Evolutionary conservation across 2,797 vertebrate genomes (phyloP).

Genomic region (Amphiprion clarkii): DNA sequence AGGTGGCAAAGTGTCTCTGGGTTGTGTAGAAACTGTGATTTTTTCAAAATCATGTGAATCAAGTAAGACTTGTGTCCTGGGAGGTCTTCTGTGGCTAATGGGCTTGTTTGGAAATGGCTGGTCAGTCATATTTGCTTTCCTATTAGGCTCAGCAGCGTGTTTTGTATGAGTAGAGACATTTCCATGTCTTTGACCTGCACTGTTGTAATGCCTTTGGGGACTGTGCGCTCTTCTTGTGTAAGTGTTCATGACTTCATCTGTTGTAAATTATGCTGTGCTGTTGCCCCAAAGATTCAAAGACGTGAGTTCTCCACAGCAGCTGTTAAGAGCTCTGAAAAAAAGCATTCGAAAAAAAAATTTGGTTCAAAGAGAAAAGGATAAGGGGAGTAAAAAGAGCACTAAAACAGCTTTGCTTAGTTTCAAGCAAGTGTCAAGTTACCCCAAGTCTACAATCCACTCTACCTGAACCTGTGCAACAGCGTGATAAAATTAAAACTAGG

Average conservation of each 20-base stretch:
- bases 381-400: no score
- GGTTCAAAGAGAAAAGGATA: no score
- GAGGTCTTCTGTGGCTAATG: constrained; percentile 77
- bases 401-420: no score
- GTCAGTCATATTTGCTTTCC: constrained; percentile 75
- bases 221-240: constrained; percentile 20
- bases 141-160: constrained; percentile 51
- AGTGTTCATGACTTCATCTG: constrained; percentile 64
- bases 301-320: neutral
- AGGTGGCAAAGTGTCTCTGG: constrained; percentile 3
- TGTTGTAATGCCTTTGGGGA: constrained; percentile 46
- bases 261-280: constrained; percentile 49
- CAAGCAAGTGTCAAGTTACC: no score
- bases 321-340: no score
- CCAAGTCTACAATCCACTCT: no score
- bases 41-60: constrained; percentile 54
- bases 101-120: constrained; percentile 87
- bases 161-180: constrained; percentile 36
- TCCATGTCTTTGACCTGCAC: constrained; percentile 37
- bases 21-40: constrained; percentile 36
- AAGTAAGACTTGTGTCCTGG: constrained; percentile 23
- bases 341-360: no score
- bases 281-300: neutral
- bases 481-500: no score
- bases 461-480: no score